Evolutionary conservation across 1,140 invertebrate species (phyloP), one percentile per base, ranked within the genome.

Genomic region (Aradophagus sp.): DNA sequence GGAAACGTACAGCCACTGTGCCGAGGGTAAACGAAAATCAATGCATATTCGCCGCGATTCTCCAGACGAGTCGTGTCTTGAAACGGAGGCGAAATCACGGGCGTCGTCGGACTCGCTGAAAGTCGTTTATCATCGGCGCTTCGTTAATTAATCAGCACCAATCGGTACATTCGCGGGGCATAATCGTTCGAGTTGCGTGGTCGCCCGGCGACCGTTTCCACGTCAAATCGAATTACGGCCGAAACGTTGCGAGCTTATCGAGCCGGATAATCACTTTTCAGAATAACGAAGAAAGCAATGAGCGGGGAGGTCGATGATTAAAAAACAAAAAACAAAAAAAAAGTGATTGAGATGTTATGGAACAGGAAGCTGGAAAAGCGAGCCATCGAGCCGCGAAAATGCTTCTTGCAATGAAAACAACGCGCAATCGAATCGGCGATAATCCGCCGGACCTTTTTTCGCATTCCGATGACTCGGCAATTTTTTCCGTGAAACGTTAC

Each of bases 11-110:
- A 72, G 63, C 56, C 19, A 53, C 32, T 47, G 32, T 2, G 61
- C 47, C 39, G 69, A 73, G 71, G 77, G 70, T 81, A 81, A 82
- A 82, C 78, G 80, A 82, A 83, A 83, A 83, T 83, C 81, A 77
- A 81, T 82, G 77, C 75, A 76, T 66, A 72, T 72, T 62, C 52
- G 31, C 42, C 35, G 69, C 56, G 42, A 72, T 72, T 66, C 69
- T 66, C 55, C 38, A 55, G 55, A 65, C 68, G 62, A 56, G 50
- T 42, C 61, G 48, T 44, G 68, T 66, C 56, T 55, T 45, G 50
- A 48, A 72, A 59, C 69, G 62, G 48, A 65, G 44, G 27, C 69
- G 7, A 72, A 72, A 62, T 59, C 69, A 62, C 48, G 15, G 50
- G 27, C 56, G 59, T 63, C 58, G 35, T 58, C 58, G 26, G 65